These are phyloP conservation scores for Loriculus beryllinus DNA, from an alignment of 2,797 vertebrate genomes.

Conservation along the genomic window DNA sequence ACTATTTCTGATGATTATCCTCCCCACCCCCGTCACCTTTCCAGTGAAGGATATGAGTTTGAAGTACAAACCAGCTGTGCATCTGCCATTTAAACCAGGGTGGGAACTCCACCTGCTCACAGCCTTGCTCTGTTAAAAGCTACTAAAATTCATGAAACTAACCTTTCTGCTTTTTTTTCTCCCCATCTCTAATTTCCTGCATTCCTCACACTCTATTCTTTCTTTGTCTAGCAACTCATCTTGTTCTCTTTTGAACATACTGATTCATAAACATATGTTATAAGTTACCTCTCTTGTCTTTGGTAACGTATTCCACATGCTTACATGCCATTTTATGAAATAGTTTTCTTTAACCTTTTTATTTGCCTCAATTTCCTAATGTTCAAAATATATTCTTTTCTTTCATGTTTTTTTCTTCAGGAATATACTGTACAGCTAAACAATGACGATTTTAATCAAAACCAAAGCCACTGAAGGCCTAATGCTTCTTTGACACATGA, in stretches of 20 bases:
- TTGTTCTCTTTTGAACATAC: slow-evolving; percentile 59
- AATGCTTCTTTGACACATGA: slow-evolving; percentile 45
- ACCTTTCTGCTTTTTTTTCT: slow-evolving; percentile 42
- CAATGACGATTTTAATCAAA: slow-evolving; percentile 67
- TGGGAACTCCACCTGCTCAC: slow-evolving; percentile 71
- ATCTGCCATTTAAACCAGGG: slow-evolving; percentile 21
- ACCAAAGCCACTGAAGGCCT: slow-evolving; percentile 48
- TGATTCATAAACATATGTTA: slow-evolving; percentile 68
- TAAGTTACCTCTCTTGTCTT: slow-evolving; percentile 73
- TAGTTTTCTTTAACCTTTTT: slow-evolving; percentile 70
- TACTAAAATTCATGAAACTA: slow-evolving; percentile 67
- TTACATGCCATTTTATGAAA: slow-evolving; percentile 66
- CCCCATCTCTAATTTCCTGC: slow-evolving; percentile 50
- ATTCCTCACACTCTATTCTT: slow-evolving; percentile 57
- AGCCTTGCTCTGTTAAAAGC: slow-evolving; percentile 62
- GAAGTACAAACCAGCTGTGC: background rate
- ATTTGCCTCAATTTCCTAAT: slow-evolving; percentile 72
- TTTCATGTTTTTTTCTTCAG: slow-evolving; percentile 70
- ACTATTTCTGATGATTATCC: background rate
- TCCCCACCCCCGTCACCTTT: background rate
- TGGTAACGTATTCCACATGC: slow-evolving; percentile 72
- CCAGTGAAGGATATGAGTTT: background rate
- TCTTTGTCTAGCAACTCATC: slow-evolving; percentile 64
- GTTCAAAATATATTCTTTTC: slow-evolving; percentile 59
- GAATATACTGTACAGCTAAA: slow-evolving; percentile 71